phyloP scores from a whole-genome alignment of 2,797 vertebrate genomes.

The Lateolabrax maculatus region DNA sequence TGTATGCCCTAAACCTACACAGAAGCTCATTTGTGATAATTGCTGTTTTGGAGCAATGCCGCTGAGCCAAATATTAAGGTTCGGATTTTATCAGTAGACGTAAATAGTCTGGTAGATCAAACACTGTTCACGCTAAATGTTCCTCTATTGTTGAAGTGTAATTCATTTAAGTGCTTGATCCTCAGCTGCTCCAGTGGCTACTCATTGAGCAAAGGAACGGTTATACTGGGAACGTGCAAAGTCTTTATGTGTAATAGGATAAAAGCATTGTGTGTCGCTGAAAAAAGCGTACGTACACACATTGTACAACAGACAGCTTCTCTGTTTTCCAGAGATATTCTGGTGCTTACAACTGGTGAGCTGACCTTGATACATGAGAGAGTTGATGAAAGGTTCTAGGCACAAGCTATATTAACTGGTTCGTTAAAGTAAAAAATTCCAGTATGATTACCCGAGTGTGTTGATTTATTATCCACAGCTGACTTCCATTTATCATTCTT shows the following conservation, averaged over 20 bases:
- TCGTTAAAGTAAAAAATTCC: conserved; percentile 49
- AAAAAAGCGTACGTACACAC: background rate
- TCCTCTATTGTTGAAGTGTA: background rate
- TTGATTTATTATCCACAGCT: conserved; percentile 73
- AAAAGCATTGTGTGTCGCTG: conserved; percentile 5
- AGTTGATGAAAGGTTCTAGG: conserved; percentile 43
- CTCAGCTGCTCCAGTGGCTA: conserved; percentile 25
- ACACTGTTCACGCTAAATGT: conserved; percentile 24
- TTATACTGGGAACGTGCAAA: conserved; percentile 6
- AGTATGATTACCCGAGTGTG: conserved; percentile 36
- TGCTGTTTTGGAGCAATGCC: conserved; percentile 3
- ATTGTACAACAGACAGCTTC: background rate
- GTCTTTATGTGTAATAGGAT: conserved; percentile 11
- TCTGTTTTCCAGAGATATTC: conserved; percentile 34
- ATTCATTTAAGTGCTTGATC: conserved; percentile 23
- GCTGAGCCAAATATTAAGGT: conserved; percentile 3
- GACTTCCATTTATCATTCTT: conserved; percentile 63
- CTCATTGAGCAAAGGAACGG: background rate
- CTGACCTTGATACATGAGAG: conserved; percentile 39
- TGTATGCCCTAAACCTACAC: background rate
- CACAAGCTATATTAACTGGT: conserved; percentile 13
- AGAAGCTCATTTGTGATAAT: conserved; percentile 13
- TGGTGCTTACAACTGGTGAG: conserved; percentile 19
- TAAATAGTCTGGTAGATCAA: conserved; percentile 27
- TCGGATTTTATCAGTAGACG: conserved; percentile 21